Conservation (phyloP, 2,888 invertebrate genomes). For the Microctonus hyperodae region DNA sequence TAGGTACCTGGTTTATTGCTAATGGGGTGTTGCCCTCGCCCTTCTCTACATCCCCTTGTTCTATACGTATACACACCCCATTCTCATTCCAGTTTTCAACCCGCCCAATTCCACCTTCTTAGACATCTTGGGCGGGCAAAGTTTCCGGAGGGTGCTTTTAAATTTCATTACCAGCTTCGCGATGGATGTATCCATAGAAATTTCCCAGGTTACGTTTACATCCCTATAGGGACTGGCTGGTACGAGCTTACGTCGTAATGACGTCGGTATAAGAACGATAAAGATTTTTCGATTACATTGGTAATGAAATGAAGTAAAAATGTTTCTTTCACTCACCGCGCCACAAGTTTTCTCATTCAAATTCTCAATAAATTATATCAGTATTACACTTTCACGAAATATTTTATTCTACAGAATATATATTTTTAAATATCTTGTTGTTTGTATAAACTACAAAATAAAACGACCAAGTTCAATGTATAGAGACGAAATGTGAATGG, state of each 20-base stretch:
- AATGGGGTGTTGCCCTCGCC: conserved; percentile 52
- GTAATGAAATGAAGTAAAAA: conserved; percentile 30
- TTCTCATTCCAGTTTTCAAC: not conserved
- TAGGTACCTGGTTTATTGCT: conserved; percentile 53
- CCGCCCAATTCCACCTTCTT: conserved; percentile 1
- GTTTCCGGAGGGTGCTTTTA: conserved; percentile 50
- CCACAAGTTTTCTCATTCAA: conserved; percentile 3
- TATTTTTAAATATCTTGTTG: not conserved
- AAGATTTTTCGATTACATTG: conserved; percentile 43
- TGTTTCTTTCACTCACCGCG: not conserved
- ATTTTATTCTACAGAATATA: not conserved
- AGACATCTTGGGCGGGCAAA: conserved; percentile 39
- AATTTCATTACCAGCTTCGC: conserved; percentile 55
- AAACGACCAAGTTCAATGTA: not conserved
- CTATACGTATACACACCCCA: not conserved
- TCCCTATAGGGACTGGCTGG: conserved; percentile 19
- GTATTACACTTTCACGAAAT: not conserved
- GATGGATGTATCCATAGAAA: conserved; percentile 56
- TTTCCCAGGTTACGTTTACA: conserved; percentile 44
- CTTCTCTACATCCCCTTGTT: conserved; percentile 2
- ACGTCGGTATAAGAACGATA: conserved; percentile 37
- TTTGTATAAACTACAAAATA: not conserved
- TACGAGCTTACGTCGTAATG: conserved; percentile 34
- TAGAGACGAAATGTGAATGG: not conserved
- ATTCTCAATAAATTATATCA: conserved; percentile 1